Evolutionary conservation across 2,797 vertebrate genomes (phyloP).

Genomic region (Sebastes aleutianus): DNA sequence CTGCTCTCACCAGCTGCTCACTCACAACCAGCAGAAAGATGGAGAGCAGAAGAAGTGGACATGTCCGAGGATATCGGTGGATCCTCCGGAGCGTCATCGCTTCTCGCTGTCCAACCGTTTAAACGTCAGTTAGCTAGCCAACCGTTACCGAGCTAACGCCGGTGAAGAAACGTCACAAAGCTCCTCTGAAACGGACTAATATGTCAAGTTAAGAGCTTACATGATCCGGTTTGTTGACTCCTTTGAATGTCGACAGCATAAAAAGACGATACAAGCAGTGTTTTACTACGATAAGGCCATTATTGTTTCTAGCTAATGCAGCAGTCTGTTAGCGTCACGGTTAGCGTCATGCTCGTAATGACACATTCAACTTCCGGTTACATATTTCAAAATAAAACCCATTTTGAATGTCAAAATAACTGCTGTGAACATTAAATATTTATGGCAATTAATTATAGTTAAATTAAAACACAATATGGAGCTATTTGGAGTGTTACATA

Average conservation of each 20-base stretch:
- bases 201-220: neutral
- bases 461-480: neutral
- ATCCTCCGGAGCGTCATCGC: slow-evolving; percentile 37
- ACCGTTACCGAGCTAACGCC: neutral
- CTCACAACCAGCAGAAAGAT: slow-evolving; percentile 74
- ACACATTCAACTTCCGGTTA: slow-evolving; percentile 12
- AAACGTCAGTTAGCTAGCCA: slow-evolving; percentile 8
- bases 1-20: slow-evolving; percentile 71
- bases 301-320: slow-evolving; percentile 26
- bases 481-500: neutral
- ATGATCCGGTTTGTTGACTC: neutral
- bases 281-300: slow-evolving; percentile 37
- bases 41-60: slow-evolving; percentile 25
- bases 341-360: neutral
- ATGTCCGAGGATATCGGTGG: slow-evolving; percentile 26
- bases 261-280: neutral
- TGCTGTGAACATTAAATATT: no score
- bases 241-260: fast-evolving
- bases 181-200: neutral
- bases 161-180: neutral
- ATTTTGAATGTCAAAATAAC: neutral
- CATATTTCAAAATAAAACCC: slow-evolving; percentile 50
- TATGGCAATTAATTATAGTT: no score
- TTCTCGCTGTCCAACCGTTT: neutral
- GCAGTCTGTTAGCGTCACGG: neutral